phyloP scores from a whole-genome alignment of 2,797 vertebrate genomes.

The Catostomus latipinnis region DNA sequence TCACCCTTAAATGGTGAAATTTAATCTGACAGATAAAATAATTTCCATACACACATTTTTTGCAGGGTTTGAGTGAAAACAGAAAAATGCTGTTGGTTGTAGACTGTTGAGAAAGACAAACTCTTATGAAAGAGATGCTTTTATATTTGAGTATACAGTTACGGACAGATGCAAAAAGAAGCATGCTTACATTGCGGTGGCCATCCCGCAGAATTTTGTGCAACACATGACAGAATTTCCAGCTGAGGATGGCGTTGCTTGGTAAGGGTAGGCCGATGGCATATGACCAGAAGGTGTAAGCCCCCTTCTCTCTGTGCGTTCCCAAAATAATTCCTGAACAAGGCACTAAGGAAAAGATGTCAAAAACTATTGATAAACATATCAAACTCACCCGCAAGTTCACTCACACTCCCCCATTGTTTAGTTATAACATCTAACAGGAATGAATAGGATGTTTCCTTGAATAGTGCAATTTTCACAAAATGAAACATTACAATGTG shows the following conservation, averaged over 20 bases:
- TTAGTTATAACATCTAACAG: no score
- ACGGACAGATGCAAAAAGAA: neutral
- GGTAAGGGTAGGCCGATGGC: slow-evolving; percentile 90
- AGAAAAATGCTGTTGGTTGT: no score
- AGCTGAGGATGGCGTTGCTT: slow-evolving; percentile 93
- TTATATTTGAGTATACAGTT: neutral
- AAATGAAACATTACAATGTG: no score
- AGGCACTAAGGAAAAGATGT: slow-evolving; percentile 57
- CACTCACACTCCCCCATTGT: neutral
- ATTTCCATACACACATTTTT: no score
- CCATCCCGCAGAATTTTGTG: slow-evolving; percentile 96
- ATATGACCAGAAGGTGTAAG: slow-evolving; percentile 97
- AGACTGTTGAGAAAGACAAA: neutral
- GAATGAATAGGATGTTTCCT: no score
- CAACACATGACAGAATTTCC: slow-evolving; percentile 98
- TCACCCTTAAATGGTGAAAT: no score
- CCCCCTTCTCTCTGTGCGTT: slow-evolving; percentile 95
- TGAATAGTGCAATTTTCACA: no score
- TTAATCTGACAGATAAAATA: no score
- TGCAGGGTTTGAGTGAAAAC: no score
- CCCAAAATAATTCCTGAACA: slow-evolving; percentile 92
- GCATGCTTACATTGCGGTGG: slow-evolving; percentile 88
- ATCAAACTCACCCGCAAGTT: neutral
- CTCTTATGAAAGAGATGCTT: neutral
- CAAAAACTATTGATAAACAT: slow-evolving; percentile 69